These are phyloP conservation scores for Masnerella sp. DNA, from an alignment of 2,888 invertebrate species.

Conservation along the genomic window DNA sequence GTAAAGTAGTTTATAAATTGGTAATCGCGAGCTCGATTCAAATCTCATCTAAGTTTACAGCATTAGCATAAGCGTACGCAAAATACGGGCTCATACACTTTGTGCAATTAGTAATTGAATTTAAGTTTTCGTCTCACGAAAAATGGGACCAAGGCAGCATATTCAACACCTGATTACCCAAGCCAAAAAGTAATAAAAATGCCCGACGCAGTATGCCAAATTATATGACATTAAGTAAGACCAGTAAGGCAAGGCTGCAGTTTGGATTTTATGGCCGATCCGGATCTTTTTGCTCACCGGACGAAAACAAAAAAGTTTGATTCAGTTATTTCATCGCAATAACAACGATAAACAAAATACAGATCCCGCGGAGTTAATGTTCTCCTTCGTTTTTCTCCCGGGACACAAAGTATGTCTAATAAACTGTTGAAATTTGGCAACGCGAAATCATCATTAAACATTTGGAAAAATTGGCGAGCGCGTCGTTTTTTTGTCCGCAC, in stretches of 20 bases:
- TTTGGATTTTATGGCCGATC: conserved; percentile 47
- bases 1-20: too few species aligned
- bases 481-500: conserved; percentile 21
- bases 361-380: neutral
- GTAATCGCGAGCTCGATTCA: too few species aligned
- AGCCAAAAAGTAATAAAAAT: conserved; percentile 40
- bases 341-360: neutral
- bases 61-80: conserved; percentile 31
- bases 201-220: conserved; percentile 42
- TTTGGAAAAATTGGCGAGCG: conserved; percentile 38
- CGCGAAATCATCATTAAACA: conserved; percentile 17
- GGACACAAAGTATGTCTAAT: conserved; percentile 16
- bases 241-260: conserved; percentile 50
- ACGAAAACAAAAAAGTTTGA: conserved; percentile 15
- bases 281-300: conserved; percentile 18
- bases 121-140: conserved; percentile 50
- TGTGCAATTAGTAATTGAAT: conserved; percentile 50
- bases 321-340: conserved; percentile 27
- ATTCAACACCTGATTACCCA: conserved; percentile 55
- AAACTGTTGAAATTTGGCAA: conserved; percentile 32
- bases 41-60: conserved; percentile 30
- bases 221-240: conserved; percentile 57
- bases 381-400: too few species aligned
- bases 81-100: conserved; percentile 23
- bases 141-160: conserved; percentile 51